phyloP scores from a whole-genome alignment of 1,140 invertebrate species.

The Telenomus remus region DNA sequence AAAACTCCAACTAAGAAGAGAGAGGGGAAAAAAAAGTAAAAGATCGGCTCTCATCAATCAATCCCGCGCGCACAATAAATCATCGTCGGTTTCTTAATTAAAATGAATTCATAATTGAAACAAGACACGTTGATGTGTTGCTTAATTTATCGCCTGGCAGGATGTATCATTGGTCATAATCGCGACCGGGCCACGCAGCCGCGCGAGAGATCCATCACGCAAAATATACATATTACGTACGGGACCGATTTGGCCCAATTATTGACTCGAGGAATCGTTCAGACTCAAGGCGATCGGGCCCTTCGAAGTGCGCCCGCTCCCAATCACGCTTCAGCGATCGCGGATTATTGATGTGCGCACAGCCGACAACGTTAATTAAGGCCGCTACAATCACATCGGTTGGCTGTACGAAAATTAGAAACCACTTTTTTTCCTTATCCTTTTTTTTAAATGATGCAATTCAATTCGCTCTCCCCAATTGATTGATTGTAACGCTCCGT shows the following conservation, averaged over 20 bases:
- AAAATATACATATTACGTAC: constrained; percentile 46
- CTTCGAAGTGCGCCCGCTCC: constrained; percentile 30
- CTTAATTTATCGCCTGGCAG: constrained; percentile 30
- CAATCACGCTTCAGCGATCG: constrained; percentile 56
- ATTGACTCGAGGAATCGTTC: constrained; percentile 32
- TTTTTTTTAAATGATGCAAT: too few relatives aligned
- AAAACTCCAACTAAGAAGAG: constrained; percentile 12
- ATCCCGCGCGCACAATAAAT: constrained; percentile 27
- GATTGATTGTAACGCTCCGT: too few relatives aligned
- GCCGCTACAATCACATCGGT: neutral
- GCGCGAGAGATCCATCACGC: constrained; percentile 33
- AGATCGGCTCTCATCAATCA: constrained; percentile 42
- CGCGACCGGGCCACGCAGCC: constrained; percentile 16
- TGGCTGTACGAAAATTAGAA: neutral
- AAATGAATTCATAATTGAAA: constrained; percentile 50
- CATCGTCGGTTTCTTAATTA: constrained; percentile 39
- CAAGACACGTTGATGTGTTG: constrained; percentile 43
- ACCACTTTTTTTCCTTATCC: too few relatives aligned
- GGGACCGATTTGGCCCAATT: constrained; percentile 43
- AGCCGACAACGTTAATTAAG: constrained; percentile 45
- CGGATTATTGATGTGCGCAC: constrained; percentile 48
- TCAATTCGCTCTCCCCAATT: too few relatives aligned
- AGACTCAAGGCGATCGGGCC: constrained; percentile 45
- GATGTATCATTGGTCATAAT: constrained; percentile 49
- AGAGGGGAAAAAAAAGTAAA: too few relatives aligned